A percentile compares a stretch with the other conserved stretches of the same genome.
These are phyloP conservation scores for Channallabes apus DNA, from an alignment of 2,797 vertebrate species.

Conservation along the genomic window DNA sequence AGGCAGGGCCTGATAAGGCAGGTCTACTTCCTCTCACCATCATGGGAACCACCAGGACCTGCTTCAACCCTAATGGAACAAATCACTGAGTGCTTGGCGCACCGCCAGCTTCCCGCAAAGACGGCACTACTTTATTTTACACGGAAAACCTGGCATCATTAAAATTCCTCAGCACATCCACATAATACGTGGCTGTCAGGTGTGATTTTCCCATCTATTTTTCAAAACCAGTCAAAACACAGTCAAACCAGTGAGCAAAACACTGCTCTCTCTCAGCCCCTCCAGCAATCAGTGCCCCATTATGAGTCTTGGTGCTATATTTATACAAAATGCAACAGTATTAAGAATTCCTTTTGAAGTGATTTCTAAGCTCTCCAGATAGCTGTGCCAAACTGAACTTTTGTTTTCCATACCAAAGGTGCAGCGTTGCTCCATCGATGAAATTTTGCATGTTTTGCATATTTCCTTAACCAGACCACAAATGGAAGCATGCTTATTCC, in stretches of 20 bases:
- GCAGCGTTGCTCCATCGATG: slow-evolving; percentile 32
- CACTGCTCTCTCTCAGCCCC: slow-evolving; percentile 29
- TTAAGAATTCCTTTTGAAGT: slow-evolving; percentile 58
- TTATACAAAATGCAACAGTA: slow-evolving; percentile 35
- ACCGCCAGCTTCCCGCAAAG: slow-evolving; percentile 47
- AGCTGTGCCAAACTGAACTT: slow-evolving; percentile 20
- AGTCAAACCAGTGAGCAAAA: slow-evolving; percentile 48
- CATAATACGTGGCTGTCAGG: slow-evolving; percentile 48
- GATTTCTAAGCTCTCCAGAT: slow-evolving; percentile 35
- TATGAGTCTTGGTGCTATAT: slow-evolving; percentile 28
- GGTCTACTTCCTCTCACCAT: slow-evolving; percentile 37
- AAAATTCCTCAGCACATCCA: slow-evolving; percentile 48
- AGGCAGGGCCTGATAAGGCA: slow-evolving; percentile 48
- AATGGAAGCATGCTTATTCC: slow-evolving; percentile 42
- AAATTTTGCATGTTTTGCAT: slow-evolving; percentile 42
- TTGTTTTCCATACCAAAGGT: slow-evolving; percentile 27
- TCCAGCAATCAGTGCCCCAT: slow-evolving; percentile 24
- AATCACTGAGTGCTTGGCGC: slow-evolving; percentile 44
- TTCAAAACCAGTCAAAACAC: slow-evolving; percentile 50
- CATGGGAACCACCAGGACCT: slow-evolving; percentile 52
- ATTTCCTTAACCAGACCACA: slow-evolving; percentile 50
- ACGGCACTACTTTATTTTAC: slow-evolving; percentile 44
- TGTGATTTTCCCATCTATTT: slow-evolving; percentile 48
- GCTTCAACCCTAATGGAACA: slow-evolving; percentile 55
- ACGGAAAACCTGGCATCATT: slow-evolving; percentile 43